Evolutionary conservation across 2,113 vertebrate species (phyloP), one percentile per base, ranked within the genome.

Genomic region (Cyanoderma ruficeps): DNA sequence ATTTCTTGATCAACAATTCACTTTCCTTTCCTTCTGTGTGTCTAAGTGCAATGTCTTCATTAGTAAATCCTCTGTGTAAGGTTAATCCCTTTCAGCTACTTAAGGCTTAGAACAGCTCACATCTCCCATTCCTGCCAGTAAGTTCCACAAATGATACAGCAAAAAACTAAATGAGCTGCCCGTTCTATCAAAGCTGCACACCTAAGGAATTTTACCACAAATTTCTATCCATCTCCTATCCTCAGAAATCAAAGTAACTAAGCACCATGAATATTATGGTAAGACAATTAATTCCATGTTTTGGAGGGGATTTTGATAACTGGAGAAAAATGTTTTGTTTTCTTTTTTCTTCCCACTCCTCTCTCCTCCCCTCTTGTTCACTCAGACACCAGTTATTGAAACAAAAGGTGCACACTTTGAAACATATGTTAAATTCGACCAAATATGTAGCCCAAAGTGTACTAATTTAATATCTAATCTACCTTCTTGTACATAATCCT

Each of bases 31-130:
- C 41, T 70, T 86, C 55, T 71, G 39, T 46, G 56, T 85, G 67
- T 47, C 63, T 72, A 71, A 89, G 49, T 19, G 33, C 0, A 2
- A 96, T 93, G 70, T 96, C 97, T 97, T 96, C 71, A 97, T 97
- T 91, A 96, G 93, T 75, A 97, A 97, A 92, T 96, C 93, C 90
- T 95, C 81, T 91, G 83, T 83, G 91, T 75, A 78, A 91, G 90
- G 86, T 95, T 97, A 97, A 97, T 97, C 96, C 93, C 68, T 88
- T 96, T 96, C 92, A 96, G 88, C 83, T 94, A 83, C 92, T 97
- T 96, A 94, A 46, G 56, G 83, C 90, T 96, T 94, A 95, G 49
- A 95, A 96, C 49, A 96, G 93, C 60, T 96, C 87, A n/a, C 28
- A 86, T 63, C 60, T 89, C 64, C 81, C 61, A 81, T 76, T 93